phyloP scores from a whole-genome alignment of 2,113 vertebrate species.

The Tamias sibiricus region DNA sequence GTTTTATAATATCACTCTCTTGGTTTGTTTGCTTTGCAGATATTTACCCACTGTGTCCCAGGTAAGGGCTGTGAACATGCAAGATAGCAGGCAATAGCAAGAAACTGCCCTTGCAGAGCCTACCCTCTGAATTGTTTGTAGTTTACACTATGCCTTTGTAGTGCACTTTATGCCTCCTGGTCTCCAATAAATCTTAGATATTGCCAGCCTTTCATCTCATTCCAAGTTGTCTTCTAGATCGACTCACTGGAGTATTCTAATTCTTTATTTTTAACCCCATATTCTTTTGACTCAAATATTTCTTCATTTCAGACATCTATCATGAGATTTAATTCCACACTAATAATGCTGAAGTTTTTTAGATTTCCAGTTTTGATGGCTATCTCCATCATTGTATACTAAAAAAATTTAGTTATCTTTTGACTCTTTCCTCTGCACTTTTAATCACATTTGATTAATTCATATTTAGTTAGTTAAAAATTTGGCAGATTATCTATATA shows the following conservation, averaged over 20 bases:
- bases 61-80: neutral
- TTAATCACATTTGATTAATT: neutral
- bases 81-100: neutral
- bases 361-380: neutral
- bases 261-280: neutral
- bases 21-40: neutral
- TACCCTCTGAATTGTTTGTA: neutral
- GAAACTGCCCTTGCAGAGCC: neutral
- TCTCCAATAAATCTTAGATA: neutral
- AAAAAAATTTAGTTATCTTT: neutral
- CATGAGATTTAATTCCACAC: neutral
- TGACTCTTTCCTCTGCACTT: neutral
- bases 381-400: neutral
- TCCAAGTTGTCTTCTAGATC: neutral
- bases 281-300: neutral
- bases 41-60: neutral
- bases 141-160: neutral
- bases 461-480: conserved; percentile 20
- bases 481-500: neutral
- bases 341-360: neutral
- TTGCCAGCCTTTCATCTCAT: neutral
- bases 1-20: neutral
- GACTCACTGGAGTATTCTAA: neutral
- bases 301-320: neutral
- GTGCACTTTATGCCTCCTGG: neutral